A percentile compares a stretch with the other conserved stretches of the same genome.
Evolutionary conservation across 2,113 vertebrate species (phyloP).

Genomic region (Dunckerocampus dactyliophorus): DNA sequence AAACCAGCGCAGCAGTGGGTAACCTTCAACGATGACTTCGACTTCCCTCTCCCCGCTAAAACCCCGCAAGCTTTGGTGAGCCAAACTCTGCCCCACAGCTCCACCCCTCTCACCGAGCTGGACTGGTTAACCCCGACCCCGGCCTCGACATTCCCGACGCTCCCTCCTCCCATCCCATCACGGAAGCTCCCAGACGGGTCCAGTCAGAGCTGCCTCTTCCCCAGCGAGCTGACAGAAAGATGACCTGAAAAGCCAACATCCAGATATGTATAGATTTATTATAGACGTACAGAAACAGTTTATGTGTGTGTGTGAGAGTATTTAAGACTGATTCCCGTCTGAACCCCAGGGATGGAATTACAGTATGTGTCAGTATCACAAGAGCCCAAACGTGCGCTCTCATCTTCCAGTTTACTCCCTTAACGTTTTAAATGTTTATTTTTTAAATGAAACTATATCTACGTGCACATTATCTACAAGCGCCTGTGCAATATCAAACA

Average conservation of each 20-base stretch:
- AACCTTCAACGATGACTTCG: constrained; percentile 74
- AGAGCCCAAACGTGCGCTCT: constrained; percentile 16
- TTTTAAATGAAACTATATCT: neutral
- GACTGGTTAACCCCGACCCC: constrained; percentile 70
- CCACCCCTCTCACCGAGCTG: constrained; percentile 39
- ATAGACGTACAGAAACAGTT: constrained; percentile 32
- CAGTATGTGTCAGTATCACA: constrained; percentile 16
- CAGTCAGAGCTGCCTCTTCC: constrained; percentile 51
- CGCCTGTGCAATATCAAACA: neutral
- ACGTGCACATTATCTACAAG: neutral
- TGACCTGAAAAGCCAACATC: no score
- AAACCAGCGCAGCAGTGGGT: constrained; percentile 81
- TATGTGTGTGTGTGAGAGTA: constrained; percentile 58
- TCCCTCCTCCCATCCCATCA: constrained; percentile 74
- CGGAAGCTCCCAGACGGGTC: constrained; percentile 60
- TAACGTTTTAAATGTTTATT: no score
- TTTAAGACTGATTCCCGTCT: constrained; percentile 46
- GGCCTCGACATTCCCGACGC: constrained; percentile 64
- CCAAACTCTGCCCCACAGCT: constrained; percentile 18
- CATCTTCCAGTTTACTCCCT: neutral
- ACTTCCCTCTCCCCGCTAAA: constrained; percentile 31
- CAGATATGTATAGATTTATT: constrained; percentile 61
- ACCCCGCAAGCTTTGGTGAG: constrained; percentile 11
- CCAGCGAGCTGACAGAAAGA: constrained; percentile 81
- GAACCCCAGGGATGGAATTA: constrained; percentile 28